Evolutionary conservation across 2,888 invertebrate species (phyloP).

Genomic region (Apotomis turbidana): DNA sequence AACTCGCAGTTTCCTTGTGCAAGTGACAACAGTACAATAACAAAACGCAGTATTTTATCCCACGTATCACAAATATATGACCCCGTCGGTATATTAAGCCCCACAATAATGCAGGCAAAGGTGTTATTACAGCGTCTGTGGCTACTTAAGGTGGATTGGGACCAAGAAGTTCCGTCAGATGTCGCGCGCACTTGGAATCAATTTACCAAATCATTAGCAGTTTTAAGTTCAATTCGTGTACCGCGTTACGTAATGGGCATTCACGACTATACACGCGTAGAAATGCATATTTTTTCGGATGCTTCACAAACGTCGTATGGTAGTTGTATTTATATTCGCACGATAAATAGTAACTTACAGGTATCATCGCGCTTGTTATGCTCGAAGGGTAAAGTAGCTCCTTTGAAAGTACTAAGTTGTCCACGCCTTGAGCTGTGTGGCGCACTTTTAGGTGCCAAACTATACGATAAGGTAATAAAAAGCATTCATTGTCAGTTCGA

Average conservation of each 20-base stretch:
- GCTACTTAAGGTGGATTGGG: conserved; percentile 3
- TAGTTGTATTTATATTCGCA: conserved; percentile 45
- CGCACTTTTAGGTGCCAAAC: conserved; percentile 43
- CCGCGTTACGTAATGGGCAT: conserved; percentile 40
- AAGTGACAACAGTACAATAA: background rate
- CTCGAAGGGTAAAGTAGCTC: conserved; percentile 46
- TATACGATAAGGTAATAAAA: conserved; percentile 34
- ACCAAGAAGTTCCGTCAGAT: background rate
- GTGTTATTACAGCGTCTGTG: conserved; percentile 1
- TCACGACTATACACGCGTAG: background rate
- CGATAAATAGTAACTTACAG: conserved; percentile 7
- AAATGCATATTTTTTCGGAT: conserved; percentile 47
- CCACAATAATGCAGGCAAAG: conserved; percentile 1
- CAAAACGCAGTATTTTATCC: conserved; percentile 2
- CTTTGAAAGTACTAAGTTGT: conserved; percentile 43
- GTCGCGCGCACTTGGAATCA: too few relatives aligned
- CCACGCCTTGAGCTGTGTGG: conserved; percentile 47
- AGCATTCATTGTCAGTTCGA: conserved; percentile 20
- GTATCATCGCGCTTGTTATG: conserved; percentile 39
- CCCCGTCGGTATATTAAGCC: background rate
- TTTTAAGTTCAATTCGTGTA: conserved; percentile 17
- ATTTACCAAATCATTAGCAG: too few relatives aligned
- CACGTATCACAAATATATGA: conserved; percentile 1
- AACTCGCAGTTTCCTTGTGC: background rate
- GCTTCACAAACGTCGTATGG: conserved; percentile 43